Evolutionary conservation across 37 sponge, comb jelly and placozoan species (phyloP), one percentile per base, ranked within the genome.

Genomic region (Theonella swinhoei): DNA sequence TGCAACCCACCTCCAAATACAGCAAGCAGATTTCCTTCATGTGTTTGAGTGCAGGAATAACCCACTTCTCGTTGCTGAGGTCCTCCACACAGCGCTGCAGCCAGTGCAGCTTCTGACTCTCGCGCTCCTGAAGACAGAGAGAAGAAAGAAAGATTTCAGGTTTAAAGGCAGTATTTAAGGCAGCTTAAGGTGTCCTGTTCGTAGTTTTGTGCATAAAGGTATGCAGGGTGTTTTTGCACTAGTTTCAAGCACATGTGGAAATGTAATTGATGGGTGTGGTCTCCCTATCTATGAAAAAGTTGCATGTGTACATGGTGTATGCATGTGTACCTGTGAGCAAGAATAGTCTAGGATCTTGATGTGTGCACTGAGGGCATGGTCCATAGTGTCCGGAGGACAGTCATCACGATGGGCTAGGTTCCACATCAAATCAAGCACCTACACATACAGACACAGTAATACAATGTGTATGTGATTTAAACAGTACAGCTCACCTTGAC

Each of bases 281-380:
- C n/a, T n/a, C n/a, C n/a, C n/a, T n/a, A n/a, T n/a, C n/a, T n/a
- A n/a, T n/a, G n/a, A n/a, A n/a, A n/a, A n/a, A n/a, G n/a, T n/a
- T n/a, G n/a, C n/a, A n/a, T n/a, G n/a, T n/a, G n/a, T n/a, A n/a
- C n/a, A n/a, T n/a, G n/a, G n/a, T n/a, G n/a, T n/a, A n/a, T n/a
- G n/a, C n/a, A n/a, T n/a, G n/a, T n/a, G n/a, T n/a, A 90, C 97
- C 78, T 90, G 96, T 25, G 97, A 90, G 89, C 97, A 98, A 35
- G 91, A 94, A 73, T 94, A 98, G 88, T 98, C 97, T 70, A 98
- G 82, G 31, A 98, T 98, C 79, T 95, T 98, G 79, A 96, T 87
- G 78, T 94, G 96, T 9, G 99, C 95, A 73, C 87, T 88, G 63
- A 98, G 90, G 64, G 96, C 96, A 61, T 92, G 94, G 47, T 98